These are phyloP conservation scores for Sycophila sp. DNA, from an alignment of 1,140 invertebrate species.

Conservation along the genomic window DNA sequence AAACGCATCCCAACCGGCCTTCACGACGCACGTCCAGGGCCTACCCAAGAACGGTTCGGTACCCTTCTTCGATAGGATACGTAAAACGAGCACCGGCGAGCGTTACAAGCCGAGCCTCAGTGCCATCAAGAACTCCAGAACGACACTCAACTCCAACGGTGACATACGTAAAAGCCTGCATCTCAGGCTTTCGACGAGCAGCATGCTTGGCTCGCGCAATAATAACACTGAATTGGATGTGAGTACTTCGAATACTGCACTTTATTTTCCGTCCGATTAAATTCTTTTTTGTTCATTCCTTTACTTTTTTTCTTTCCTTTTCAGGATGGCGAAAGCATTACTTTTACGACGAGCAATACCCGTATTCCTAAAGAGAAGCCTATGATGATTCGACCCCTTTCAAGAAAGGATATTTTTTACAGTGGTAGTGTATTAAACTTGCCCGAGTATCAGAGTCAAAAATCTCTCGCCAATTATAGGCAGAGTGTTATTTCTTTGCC, in stretches of 20 bases:
- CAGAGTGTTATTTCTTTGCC: conserved; percentile 84
- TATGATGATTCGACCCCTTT: conserved; percentile 88
- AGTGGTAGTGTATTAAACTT: conserved; percentile 92
- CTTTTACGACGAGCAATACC: conserved; percentile 63
- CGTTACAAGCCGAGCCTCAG: conserved; percentile 81
- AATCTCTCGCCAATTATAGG: conserved; percentile 87
- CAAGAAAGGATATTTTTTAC: conserved; percentile 98
- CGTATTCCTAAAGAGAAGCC: conserved; percentile 67
- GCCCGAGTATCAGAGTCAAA: conserved; percentile 92
- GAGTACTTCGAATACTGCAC: no score
- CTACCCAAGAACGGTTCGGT: conserved; percentile 89
- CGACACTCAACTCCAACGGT: conserved; percentile 65
- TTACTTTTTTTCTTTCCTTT: conserved; percentile 29
- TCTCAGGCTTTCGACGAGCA: conserved; percentile 69
- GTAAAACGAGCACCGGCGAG: conserved; percentile 82
- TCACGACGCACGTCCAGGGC: conserved; percentile 80
- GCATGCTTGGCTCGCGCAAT: conserved; percentile 70
- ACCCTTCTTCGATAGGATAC: conserved; percentile 84
- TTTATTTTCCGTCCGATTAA: no score
- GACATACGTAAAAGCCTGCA: conserved; percentile 69
- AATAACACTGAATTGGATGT: conserved; percentile 73
- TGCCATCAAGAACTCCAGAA: conserved; percentile 73
- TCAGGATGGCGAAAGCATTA: conserved; percentile 63
- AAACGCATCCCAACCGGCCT: conserved; percentile 86
- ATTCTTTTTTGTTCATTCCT: neutral